Evolutionary conservation across 2,797 vertebrate species (phyloP), one percentile per base, ranked within the genome.

Genomic region (Hoplostethus atlanticus): DNA sequence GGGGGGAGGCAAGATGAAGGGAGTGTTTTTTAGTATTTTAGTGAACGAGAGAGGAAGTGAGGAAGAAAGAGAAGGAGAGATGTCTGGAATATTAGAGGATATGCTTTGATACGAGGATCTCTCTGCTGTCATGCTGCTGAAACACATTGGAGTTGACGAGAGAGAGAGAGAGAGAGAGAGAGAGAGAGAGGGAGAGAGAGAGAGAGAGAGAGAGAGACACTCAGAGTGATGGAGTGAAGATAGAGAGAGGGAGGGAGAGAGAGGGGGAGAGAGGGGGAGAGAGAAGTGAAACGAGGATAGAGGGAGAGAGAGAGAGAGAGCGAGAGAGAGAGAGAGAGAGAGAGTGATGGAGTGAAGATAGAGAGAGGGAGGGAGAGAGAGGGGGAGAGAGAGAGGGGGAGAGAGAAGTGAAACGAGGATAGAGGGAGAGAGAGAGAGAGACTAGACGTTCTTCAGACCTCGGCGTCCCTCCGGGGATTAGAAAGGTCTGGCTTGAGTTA

Each of bases 401-500:
- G 21, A 16, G 55, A 54, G 6, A 6, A 50, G 30, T 44, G 50
- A 51, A 17, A 28, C 9, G 17, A 28, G 17, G 64, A 40, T 12
- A 28, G 56, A 6, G 21, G 17, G 58, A 61, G 57, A 4, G 66
- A 36, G 57, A 4, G 66, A 36, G 38, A 68, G n/a, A 56, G 12
- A 64, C 64, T 7, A 3, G 30, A 11, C 17, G 46, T 76, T 28
- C n/a, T 74, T n/a, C 28, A 65, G 65, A 77, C 64, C 76, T 30
- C 55, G 13, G 5, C 15, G 11, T 71, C 58, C 80, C 85, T 74
- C 57, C 10, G 13, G 80, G 77, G 87, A 82, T 84, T 87, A 87
- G 71, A 76, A 46, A 84, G 74, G 76, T 93, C 85, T 91, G 81
- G 81, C 64, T 80, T 80, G 80, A 87, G 85, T 88, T 89, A 87